Base-by-base conservation (phyloP, 1,140 invertebrate genomes). In the Bathynomus jamesi region DNA sequence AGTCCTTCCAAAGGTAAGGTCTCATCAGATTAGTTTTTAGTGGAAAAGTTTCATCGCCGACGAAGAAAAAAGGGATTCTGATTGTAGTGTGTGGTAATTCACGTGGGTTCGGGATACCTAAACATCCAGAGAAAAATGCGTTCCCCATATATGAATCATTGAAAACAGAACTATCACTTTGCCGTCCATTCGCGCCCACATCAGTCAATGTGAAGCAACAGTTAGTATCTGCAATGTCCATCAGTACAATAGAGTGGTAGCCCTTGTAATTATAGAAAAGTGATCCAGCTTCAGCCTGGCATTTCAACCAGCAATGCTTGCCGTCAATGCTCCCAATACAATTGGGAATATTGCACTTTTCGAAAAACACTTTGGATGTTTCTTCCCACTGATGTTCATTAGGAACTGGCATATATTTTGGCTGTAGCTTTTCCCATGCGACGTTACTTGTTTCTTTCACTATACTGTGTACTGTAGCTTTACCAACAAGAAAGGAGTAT, bases 181-280 rank as follows among this genome's bases (percentile, higher is more conserved):
- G 0, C n/a, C 67, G 27, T 69, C 67, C 67, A 28, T 25, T 61
- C 21, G 60, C 4, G 3, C 32, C 53, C 28, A 63, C 63, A 65
- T 65, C 63, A 65, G 27, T 65, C 21, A 65, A 25, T n/a, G n/a
- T n/a, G n/a, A n/a, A n/a, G n/a, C n/a, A n/a, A n/a, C n/a, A n/a
- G n/a, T n/a, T n/a, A n/a, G n/a, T 65, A 72, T 72, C 65, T 7
- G 28, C 71, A 72, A 72, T 72, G 21, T 64, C 71, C 61, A 71
- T 27, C 10, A 72, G 40, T 28, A 72, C 30, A 61, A 72, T 61
- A 67, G 65, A 67, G 28, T 72, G 60, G n/a, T n/a, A n/a, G n/a
- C n/a, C n/a, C n/a, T n/a, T n/a, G n/a, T n/a, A n/a, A n/a, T n/a
- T n/a, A n/a, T 73, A 40, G 71, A 73, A 68, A 64, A 69, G 61